Evolutionary conservation across 2,113 vertebrate species (phyloP).

Genomic region (Rhodinocichla rosea): DNA sequence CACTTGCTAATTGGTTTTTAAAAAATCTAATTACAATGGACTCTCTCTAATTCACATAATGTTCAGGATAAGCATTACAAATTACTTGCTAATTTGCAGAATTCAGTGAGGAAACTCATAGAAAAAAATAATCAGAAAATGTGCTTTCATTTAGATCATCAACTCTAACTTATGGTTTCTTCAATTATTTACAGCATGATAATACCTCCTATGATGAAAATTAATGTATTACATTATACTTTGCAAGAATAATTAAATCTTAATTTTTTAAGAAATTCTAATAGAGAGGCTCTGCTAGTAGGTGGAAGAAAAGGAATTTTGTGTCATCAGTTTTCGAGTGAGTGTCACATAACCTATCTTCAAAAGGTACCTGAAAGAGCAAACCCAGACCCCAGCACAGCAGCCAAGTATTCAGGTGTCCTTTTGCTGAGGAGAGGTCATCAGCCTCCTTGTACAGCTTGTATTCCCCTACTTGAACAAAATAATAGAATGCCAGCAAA

Average conservation of each 20-base stretch:
- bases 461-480: background rate
- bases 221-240: background rate
- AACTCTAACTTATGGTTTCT: constrained; percentile 25
- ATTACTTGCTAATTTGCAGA: constrained; percentile 31
- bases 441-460: accelerated
- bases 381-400: background rate
- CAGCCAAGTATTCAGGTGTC: background rate
- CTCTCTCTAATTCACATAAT: constrained; percentile 5
- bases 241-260: background rate
- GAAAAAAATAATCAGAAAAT: background rate
- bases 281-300: background rate
- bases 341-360: background rate
- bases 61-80: constrained; percentile 15
- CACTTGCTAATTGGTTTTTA: constrained; percentile 1
- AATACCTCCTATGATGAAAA: background rate
- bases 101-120: background rate
- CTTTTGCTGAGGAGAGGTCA: background rate
- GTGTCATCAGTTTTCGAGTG: background rate
- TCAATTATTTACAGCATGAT: constrained; percentile 57
- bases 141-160: constrained; percentile 6
- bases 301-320: background rate
- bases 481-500: background rate
- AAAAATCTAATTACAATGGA: constrained; percentile 13
- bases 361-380: background rate
- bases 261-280: background rate